Percentiles rank a stretch among this genome's conserved stretches.
Conservation (phyloP, 2,113 vertebrate species). For the Peromyscus polionotus region DNA sequence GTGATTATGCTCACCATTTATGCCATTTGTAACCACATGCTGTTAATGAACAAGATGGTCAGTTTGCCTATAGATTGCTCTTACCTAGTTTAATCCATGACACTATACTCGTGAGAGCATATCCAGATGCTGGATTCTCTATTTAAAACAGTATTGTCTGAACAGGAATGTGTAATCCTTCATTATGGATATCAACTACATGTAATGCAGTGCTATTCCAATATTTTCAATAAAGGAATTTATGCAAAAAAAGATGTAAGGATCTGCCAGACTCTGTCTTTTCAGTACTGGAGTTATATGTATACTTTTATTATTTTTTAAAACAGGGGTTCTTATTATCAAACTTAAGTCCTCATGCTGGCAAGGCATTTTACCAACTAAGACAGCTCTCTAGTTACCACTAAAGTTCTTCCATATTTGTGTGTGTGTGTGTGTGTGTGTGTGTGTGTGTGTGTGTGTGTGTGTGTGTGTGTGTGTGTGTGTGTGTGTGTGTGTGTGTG, state of each 20-base stretch:
- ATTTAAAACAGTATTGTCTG: slow-evolving; percentile 88
- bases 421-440: background rate
- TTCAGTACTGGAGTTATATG: background rate
- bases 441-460: no score
- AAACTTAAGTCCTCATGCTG: background rate
- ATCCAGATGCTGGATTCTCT: slow-evolving; percentile 85
- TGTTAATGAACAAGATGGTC: slow-evolving; percentile 74
- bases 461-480: no score
- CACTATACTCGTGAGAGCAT: slow-evolving; percentile 84
- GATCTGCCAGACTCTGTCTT: background rate
- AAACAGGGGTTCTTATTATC: background rate
- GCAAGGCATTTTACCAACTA: background rate
- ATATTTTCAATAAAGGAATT: slow-evolving; percentile 92
- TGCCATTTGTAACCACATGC: slow-evolving; percentile 76
- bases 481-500: no score
- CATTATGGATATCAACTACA: slow-evolving; percentile 86
- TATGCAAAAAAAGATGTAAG: slow-evolving; percentile 80
- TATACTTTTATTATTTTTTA: background rate
- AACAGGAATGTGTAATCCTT: slow-evolving; percentile 86
- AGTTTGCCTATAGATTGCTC: slow-evolving; percentile 80
- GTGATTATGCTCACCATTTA: slow-evolving; percentile 67
- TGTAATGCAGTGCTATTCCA: slow-evolving; percentile 90
- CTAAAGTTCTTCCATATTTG: background rate
- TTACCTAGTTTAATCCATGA: slow-evolving; percentile 80
- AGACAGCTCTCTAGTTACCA: background rate